Percentiles rank a stretch among this genome's conserved stretches.
These are phyloP conservation scores for Stomatorhinus walkeri DNA, from an alignment of 2,797 vertebrate genomes.

Conservation along the genomic window DNA sequence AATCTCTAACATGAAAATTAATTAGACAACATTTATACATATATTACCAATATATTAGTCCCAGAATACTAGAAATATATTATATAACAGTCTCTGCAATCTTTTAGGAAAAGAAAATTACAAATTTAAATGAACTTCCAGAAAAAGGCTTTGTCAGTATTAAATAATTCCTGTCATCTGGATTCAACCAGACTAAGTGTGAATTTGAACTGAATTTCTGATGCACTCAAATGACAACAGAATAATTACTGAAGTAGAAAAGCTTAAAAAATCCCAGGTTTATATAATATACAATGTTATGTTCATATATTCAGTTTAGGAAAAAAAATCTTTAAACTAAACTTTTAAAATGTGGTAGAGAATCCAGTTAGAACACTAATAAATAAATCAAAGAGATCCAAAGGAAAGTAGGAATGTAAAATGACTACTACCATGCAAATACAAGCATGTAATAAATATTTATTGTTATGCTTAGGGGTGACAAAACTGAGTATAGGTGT, in stretches of 20 bases:
- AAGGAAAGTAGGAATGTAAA: background rate
- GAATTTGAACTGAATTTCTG: constrained; percentile 7
- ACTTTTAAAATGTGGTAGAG: background rate
- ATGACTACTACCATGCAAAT: background rate
- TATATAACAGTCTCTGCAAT: background rate
- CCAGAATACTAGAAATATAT: background rate
- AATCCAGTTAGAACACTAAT: background rate
- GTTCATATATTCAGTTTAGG: background rate
- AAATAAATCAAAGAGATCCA: background rate
- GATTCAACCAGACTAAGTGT: background rate
- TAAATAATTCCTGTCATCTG: background rate
- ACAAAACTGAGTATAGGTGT: background rate
- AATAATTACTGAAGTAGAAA: background rate
- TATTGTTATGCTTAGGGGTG: background rate
- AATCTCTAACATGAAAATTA: background rate
- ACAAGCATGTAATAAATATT: background rate
- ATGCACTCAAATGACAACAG: background rate
- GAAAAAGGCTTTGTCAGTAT: background rate
- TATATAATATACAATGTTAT: background rate
- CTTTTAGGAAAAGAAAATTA: background rate
- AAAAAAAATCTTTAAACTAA: background rate
- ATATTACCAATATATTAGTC: background rate
- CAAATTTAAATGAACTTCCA: constrained; percentile 10
- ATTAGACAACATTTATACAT: background rate
- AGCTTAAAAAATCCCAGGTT: background rate